Base-by-base conservation (phyloP, 2,113 vertebrate genomes). In the Misgurnus anguillicaudatus region DNA sequence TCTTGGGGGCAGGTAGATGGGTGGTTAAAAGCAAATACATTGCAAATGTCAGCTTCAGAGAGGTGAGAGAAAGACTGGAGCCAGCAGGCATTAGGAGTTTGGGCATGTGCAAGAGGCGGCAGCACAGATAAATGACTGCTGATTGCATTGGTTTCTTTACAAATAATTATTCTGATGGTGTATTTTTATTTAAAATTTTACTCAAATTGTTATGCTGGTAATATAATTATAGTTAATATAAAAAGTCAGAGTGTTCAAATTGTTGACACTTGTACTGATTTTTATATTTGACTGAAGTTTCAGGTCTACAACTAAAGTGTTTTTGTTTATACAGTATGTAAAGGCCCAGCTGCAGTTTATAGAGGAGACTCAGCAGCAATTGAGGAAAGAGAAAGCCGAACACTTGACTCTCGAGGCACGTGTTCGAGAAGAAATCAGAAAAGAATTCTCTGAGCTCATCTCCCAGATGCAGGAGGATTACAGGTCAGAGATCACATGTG, bases 381-480 rank as follows among this genome's bases (percentile, higher is more conserved):
- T 97, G 79, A 89, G 93, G 89, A 78, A 85, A 82, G 92, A 94
- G 83, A 93, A 88, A 66, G 92, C 90, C 1, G 89, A 94, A 48
- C 88, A 88, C 5, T 61, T 95, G 65, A 70, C 89, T 6, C 45
- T 95, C 87, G 98, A 99, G 87, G 81, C 91, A 2, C 92, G 92
- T 79, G 91, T 98, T 68, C 90, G 97, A 51, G 94, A 97, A 72
- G 96, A 98, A 76, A 91, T 95, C 78, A 83, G 89, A 11, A 82
- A 90, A 55, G 95, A 98, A 78, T 95, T 94, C 86, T 82, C 89
- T 0, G 86, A 93, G 5, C 91, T 95, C 60, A 94, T 92, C 88
- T 85, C 91, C 31, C 81, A 94, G 55, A 92, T 90, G 85, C 94
- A 97, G 87, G 85, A 19, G 0, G 89, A 96, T 81, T 95, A 93